A percentile compares a stretch with the other conserved stretches of the same genome.
phyloP scores from a whole-genome alignment of 2,797 vertebrate genomes.

The Notolabrus celidotus region DNA sequence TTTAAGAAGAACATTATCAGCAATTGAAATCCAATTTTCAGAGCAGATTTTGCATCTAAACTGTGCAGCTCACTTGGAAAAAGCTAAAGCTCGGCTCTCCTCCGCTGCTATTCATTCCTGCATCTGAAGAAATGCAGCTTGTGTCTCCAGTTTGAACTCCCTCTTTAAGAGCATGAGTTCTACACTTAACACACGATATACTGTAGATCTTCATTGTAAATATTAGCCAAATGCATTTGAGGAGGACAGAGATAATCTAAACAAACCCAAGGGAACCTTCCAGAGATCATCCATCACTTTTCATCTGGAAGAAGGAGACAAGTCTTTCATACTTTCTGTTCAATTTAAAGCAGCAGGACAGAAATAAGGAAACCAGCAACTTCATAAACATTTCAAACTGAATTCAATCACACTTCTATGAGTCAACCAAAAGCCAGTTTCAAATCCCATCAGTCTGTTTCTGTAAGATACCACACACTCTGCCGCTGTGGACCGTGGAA shows the following conservation, averaged over 20 bases:
- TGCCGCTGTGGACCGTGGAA: background rate
- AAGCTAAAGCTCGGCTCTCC: constrained; percentile 6
- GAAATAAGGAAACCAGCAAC: constrained; percentile 1
- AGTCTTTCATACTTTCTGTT: constrained; percentile 34
- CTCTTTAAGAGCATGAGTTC: constrained; percentile 23
- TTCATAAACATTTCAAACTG: constrained; percentile 54
- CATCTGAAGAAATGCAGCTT: constrained; percentile 44
- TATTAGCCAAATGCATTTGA: constrained; percentile 55
- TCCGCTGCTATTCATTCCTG: constrained; percentile 45
- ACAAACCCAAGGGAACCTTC: constrained; percentile 61
- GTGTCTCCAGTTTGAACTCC: constrained; percentile 41
- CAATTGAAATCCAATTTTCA: constrained; percentile 42
- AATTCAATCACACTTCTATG: constrained; percentile 55
- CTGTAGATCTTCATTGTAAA: constrained; percentile 54
- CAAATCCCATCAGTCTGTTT: background rate
- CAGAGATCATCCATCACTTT: constrained; percentile 57
- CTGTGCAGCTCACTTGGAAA: background rate
- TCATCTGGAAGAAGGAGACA: constrained; percentile 36
- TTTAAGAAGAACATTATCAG: constrained; percentile 25
- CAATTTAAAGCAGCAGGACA: constrained; percentile 33
- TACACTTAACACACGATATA: constrained; percentile 9
- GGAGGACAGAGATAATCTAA: constrained; percentile 75
- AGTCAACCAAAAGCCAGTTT: constrained; percentile 30
- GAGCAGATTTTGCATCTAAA: constrained; percentile 17
- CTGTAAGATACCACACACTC: constrained; percentile 18